A percentile compares a stretch with the other conserved stretches of the same genome.
Evolutionary conservation across 2,113 vertebrate genomes (phyloP).

Genomic region (Nycticryphes semicollaris): DNA sequence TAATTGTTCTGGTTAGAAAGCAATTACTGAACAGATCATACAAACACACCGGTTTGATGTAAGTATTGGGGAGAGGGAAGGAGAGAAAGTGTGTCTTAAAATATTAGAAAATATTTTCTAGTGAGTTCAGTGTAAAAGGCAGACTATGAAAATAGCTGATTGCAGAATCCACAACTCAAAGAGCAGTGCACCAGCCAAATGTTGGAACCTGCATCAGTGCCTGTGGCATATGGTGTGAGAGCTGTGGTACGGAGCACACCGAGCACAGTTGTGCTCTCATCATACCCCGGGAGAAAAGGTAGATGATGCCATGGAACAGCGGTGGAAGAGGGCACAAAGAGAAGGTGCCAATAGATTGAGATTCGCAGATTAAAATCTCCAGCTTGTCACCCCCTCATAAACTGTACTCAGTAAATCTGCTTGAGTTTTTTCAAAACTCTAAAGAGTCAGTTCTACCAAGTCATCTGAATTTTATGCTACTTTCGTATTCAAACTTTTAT

Average conservation of each 20-base stretch:
- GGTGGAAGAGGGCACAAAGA: background rate
- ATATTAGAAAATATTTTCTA: background rate
- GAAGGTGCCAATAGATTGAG: background rate
- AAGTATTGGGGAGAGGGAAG: background rate
- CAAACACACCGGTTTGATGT: background rate
- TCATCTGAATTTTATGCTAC: conserved; percentile 26
- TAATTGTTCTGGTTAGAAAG: background rate
- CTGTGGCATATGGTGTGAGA: rapidly evolving
- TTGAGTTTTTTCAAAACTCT: background rate
- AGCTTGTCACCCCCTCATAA: background rate
- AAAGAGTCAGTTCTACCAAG: background rate
- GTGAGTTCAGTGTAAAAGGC: background rate
- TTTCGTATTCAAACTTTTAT: conserved; percentile 37
- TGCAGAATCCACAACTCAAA: background rate
- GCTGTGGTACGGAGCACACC: background rate
- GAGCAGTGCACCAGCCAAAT: background rate
- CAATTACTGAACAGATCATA: background rate
- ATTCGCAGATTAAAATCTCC: background rate
- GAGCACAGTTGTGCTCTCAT: background rate
- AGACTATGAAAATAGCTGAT: background rate
- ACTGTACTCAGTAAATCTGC: background rate
- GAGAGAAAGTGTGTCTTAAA: background rate
- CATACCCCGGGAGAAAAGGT: background rate
- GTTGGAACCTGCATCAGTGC: background rate
- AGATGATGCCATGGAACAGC: rapidly evolving